Conservation (phyloP, 2,888 invertebrate genomes). For the Automeris io region DNA sequence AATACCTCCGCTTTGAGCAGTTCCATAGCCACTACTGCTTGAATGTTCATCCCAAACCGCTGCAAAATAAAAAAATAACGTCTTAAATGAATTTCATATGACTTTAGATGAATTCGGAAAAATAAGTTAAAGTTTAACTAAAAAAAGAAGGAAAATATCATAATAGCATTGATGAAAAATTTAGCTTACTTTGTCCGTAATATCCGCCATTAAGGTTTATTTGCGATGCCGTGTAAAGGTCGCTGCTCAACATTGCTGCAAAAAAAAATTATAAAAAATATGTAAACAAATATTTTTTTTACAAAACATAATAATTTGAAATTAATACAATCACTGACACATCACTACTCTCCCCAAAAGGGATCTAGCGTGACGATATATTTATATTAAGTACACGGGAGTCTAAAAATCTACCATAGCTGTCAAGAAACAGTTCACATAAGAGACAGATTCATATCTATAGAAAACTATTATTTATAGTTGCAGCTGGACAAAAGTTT, state of each 20-base stretch:
- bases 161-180: background rate
- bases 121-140: background rate
- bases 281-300: too few species aligned
- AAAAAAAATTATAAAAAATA: constrained; percentile 12
- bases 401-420: too few species aligned
- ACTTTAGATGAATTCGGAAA: background rate
- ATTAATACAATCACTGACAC: background rate
- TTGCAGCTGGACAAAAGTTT: too few species aligned
- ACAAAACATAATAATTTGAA: too few species aligned
- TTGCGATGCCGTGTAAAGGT: constrained; percentile 42
- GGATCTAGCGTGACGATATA: background rate
- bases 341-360: background rate
- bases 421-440: too few species aligned
- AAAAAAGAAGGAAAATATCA: background rate
- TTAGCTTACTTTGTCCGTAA: constrained; percentile 52
- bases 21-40: constrained; percentile 19
- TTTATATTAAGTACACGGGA: too few species aligned
- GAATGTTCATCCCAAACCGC: constrained; percentile 27
- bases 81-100: background rate
- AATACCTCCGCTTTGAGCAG: constrained; percentile 16
- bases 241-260: constrained; percentile 53
- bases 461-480: too few species aligned
- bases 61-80: constrained; percentile 14
- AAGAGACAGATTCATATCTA: too few species aligned
- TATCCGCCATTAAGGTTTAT: constrained; percentile 42